Conservation (phyloP, 2,888 invertebrate genomes). For the Penaeus monodon region DNA sequence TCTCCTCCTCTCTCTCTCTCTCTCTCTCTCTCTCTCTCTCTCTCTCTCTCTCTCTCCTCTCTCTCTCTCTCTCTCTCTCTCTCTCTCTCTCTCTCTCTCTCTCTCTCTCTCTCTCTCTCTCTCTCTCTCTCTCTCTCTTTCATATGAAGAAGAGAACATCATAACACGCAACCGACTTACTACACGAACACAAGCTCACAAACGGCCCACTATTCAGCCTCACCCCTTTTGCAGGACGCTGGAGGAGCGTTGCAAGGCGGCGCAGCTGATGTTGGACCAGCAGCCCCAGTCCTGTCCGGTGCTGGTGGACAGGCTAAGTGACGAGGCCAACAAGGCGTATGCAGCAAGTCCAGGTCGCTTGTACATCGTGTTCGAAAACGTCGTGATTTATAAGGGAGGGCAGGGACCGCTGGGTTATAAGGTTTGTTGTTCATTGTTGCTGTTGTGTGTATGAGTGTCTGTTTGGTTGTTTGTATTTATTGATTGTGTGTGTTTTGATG, state of each 20-base stretch:
- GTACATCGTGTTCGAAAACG: slow-evolving; percentile 55
- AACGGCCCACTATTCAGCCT: too few species aligned
- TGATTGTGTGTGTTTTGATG: background rate
- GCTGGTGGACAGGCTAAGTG: slow-evolving; percentile 42
- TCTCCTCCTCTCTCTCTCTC: too few species aligned
- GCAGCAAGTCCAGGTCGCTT: slow-evolving; percentile 52
- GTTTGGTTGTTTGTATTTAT: too few species aligned
- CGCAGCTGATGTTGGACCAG: slow-evolving; percentile 37
- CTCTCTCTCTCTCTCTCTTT: too few species aligned
- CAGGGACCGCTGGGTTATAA: slow-evolving; percentile 53
- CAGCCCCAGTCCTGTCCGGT: slow-evolving; percentile 45
- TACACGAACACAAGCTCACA: too few species aligned
- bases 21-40: too few species aligned
- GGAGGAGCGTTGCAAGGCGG: slow-evolving; percentile 54
- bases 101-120: too few species aligned
- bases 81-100: too few species aligned
- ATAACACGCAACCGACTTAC: too few species aligned
- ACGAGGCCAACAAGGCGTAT: slow-evolving; percentile 36
- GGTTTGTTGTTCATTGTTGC: background rate
- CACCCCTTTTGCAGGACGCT: slow-evolving; percentile 22
- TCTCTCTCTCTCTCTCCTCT: too few species aligned
- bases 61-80: too few species aligned
- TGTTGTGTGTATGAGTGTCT: background rate
- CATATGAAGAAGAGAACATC: too few species aligned
- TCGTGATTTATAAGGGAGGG: slow-evolving; percentile 48